Evolutionary conservation across 2,888 invertebrate species (phyloP), one percentile per base, ranked within the genome.

Genomic region (Folsomia manolachei): DNA sequence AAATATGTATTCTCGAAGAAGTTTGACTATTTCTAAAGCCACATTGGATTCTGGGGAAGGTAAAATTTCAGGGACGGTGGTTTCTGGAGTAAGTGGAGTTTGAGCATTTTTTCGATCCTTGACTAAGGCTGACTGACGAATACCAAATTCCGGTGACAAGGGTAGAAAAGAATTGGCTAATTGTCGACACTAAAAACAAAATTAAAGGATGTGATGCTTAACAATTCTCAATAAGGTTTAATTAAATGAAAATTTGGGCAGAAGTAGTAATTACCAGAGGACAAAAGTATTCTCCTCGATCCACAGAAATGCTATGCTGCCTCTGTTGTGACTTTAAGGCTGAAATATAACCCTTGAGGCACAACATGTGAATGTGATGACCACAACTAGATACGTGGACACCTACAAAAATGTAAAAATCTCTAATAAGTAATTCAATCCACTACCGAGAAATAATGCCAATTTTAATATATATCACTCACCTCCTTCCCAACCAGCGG

Each of bases 311-410:
- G 84, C 88, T 90, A 83, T 90, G 90, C 78, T 89, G 89, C 27
- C 92, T 87, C 83, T 92, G 91, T 79, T 91, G 90, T 75, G 89
- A 89, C 81, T 90, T 88, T 75, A 97, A 87, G 39, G 96, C 92
- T 81, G 90, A 89, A 81, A 96, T 87, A 86, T 98, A 99, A 0
- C 94, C 90, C 83, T 91, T 91, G 82, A 96, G 90, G 84, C 99
- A 99, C 83, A 93, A 92, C 82, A 97, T 88, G 86, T 99, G 98
- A 73, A 98, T 88, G 85, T 95, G 94, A 86, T 99, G 99, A 0
- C 98, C 97, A 86, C 98, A 98, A 1, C 97, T 94, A 84, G 93
- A 93, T 69, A 95, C 93, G 84, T 94, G 92, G 69, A 97, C 93
- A 7, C 67, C 39, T 39, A 53, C 18, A 14, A 52, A 52, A 52